A percentile compares a stretch with the other conserved stretches of the same genome.
These are phyloP conservation scores for Ladona fulva DNA, from an alignment of 1,140 invertebrate species.

Conservation along the genomic window DNA sequence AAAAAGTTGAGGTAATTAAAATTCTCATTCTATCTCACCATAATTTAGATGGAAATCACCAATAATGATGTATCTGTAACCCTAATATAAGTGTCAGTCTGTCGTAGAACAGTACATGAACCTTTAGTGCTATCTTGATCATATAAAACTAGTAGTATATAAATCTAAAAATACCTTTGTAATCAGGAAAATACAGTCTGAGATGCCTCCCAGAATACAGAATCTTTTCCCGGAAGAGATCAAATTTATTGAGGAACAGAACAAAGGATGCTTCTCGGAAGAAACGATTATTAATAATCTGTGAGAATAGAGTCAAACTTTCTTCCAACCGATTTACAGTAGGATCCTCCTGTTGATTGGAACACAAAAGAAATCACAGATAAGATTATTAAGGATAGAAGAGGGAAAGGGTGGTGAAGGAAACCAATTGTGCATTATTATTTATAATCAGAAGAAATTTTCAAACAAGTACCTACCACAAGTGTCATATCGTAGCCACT, in stretches of 20 bases:
- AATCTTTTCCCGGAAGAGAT: constrained; percentile 57
- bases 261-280: constrained; percentile 54
- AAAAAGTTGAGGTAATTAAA: too few relatives aligned
- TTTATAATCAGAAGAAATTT: neutral
- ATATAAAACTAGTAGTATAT: too few relatives aligned
- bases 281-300: constrained; percentile 56
- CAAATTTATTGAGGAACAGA: constrained; percentile 61
- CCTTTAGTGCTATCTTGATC: too few relatives aligned
- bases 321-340: constrained; percentile 55
- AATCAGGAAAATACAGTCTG: constrained; percentile 49
- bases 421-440: neutral
- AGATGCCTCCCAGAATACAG: constrained; percentile 51
- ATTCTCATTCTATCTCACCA: too few relatives aligned
- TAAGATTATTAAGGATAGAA: neutral
- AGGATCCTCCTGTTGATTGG: constrained; percentile 45
- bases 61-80: too few relatives aligned
- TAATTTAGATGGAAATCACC: too few relatives aligned
- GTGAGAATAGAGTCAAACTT: constrained; percentile 51
- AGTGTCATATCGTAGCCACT: constrained; percentile 59
- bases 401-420: neutral
- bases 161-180: constrained; percentile 39
- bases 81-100: too few relatives aligned
- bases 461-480: constrained; percentile 36
- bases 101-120: too few relatives aligned
- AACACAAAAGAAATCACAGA: constrained; percentile 16